A percentile compares a stretch with the other conserved stretches of the same genome.
These are phyloP conservation scores for Microplitis deprimator DNA, from an alignment of 2,888 invertebrate genomes.

Conservation along the genomic window DNA sequence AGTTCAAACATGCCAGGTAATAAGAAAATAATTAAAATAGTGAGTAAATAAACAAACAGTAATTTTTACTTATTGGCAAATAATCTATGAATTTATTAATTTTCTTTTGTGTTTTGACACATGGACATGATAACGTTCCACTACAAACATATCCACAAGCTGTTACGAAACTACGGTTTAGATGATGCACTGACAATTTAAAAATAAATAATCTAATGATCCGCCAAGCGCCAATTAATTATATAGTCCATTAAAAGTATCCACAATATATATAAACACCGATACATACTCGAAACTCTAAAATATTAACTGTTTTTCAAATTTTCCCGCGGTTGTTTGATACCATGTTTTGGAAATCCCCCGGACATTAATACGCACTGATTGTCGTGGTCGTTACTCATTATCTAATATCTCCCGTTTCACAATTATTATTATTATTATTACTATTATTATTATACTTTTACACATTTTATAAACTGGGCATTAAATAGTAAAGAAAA, in stretches of 20 bases:
- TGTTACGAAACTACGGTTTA: constrained; percentile 13
- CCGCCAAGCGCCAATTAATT: constrained; percentile 16
- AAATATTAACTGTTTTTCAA: constrained; percentile 15
- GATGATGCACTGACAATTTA: constrained; percentile 26
- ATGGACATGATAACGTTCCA: not conserved
- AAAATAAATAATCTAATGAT: constrained; percentile 28
- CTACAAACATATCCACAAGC: not conserved
- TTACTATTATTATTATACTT: no score
- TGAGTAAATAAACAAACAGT: no score
- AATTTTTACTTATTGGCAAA: not conserved
- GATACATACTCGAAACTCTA: not conserved
- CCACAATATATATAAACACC: constrained; percentile 7
- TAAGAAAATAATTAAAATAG: no score
- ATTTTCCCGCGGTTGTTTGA: constrained; percentile 12
- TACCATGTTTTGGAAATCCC: not conserved
- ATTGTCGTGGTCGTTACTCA: not conserved
- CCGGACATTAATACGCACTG: not conserved
- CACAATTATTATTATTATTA: not conserved
- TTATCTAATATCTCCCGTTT: not conserved
- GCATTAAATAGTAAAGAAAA: no score
- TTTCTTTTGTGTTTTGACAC: not conserved
- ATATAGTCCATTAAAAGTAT: not conserved
- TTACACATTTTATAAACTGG: no score
- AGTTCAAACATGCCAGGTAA: no score
- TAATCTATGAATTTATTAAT: not conserved